Evolutionary conservation across 2,113 vertebrate species (phyloP), one percentile per base, ranked within the genome.

Genomic region (Hirundichthys speculiger): DNA sequence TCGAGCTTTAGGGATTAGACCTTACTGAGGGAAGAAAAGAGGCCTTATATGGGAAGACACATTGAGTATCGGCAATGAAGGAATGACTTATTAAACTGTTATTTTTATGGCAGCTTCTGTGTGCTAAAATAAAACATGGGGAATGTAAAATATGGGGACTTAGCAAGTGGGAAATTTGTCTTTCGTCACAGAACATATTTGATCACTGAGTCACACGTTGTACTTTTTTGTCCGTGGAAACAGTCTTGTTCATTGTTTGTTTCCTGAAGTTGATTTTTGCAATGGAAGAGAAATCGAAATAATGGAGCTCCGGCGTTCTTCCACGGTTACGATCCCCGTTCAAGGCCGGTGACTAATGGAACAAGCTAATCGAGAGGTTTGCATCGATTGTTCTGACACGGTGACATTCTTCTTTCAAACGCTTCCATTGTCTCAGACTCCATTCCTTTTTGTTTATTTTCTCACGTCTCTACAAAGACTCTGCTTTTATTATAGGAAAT

Each of bases 261-360:
- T 75, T 56, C 38, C 51, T 25, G 7, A 62, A 45, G 30, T 53
- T 56, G 15, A 54, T 49, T 27, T 40, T 27, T 40, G 51, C 63
- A 39, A 55, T 83, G 63, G 79, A 79, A 81, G 52, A 50, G 57
- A 73, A 77, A 72, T 61, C 18, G 0, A 34, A 46, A 14, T 55
- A 19, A 66, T 46, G 20, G 53, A 18, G 67, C 13, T 0, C 13
- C 50, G 48, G 9, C 14, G 5, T 78, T 63, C 34, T 34, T 34
- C 30, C 30, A 34, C 30, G 1, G 11, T 8, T 34, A 10, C 30
- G 30, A 34, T 34, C 11, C 11, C 30, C 57, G 13, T 62, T 73
- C 59, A 67, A 72, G 64, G 61, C 56, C 57, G 55, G 54, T 88
- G 82, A 79, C 60, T 70, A 86, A 75, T 79, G 73, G 69, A 80